Evolutionary conservation across 1,140 invertebrate species (phyloP).

Genomic region (Cylas formicarius): DNA sequence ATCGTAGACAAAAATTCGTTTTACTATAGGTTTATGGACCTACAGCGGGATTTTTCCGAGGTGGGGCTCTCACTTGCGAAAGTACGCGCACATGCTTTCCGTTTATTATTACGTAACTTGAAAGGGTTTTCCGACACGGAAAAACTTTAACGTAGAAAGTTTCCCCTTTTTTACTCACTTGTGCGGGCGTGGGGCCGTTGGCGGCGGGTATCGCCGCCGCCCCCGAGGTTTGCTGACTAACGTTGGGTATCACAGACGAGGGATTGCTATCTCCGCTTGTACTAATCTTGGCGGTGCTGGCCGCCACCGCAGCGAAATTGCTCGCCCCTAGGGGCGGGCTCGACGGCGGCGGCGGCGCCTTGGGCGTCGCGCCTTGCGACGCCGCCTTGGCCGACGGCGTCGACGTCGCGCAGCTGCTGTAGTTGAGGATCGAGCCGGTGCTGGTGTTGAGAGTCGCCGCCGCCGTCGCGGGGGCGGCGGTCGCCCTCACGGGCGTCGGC

Average conservation of each 20-base stretch:
- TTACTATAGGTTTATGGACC: no score
- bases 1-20: no score
- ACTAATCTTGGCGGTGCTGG: slow-evolving; percentile 42
- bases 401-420: slow-evolving; percentile 41
- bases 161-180: slow-evolving; percentile 20
- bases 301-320: slow-evolving; percentile 58
- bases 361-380: background rate
- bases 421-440: slow-evolving; percentile 52
- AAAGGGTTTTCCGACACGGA: no score
- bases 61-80: no score
- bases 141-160: no score
- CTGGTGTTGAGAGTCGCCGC: slow-evolving; percentile 40
- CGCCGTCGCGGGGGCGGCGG: slow-evolving; percentile 14
- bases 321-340: slow-evolving; percentile 31
- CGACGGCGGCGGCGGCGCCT: no score
- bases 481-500: slow-evolving; percentile 62
- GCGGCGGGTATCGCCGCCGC: slow-evolving; percentile 27
- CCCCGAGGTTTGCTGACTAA: slow-evolving; percentile 31
- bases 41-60: no score
- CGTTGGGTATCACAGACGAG: slow-evolving; percentile 34
- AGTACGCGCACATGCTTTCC: no score
- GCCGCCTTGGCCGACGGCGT: slow-evolving; percentile 36
- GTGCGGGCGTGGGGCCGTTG: slow-evolving; percentile 35
- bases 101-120: no score
- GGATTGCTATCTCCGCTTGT: slow-evolving; percentile 30